Percentiles rank a stretch among this genome's conserved stretches.
Conservation (phyloP, 92 coral and sea anemone species). For the Porites divaricata region DNA sequence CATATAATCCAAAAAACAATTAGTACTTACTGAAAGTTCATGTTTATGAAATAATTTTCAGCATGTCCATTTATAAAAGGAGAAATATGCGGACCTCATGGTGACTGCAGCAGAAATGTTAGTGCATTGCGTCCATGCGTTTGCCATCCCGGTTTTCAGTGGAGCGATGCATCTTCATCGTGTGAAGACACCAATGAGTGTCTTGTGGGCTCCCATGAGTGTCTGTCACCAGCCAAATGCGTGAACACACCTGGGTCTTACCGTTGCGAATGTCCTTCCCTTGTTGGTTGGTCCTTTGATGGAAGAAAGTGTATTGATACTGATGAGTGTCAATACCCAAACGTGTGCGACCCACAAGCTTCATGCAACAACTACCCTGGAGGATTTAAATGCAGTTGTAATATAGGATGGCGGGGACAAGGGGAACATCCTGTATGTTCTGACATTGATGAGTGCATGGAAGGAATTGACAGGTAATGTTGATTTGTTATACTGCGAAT, state of each 20-base stretch:
- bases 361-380: conserved; percentile 27
- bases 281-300: conserved; percentile 72
- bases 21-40: background rate
- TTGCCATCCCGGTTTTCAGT: conserved; percentile 61
- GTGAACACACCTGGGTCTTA: conserved; percentile 70
- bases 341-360: conserved; percentile 37
- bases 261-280: conserved; percentile 67
- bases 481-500: too few species aligned
- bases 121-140: conserved; percentile 43
- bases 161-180: conserved; percentile 30
- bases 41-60: background rate
- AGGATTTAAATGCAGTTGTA: conserved; percentile 47
- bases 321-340: conserved; percentile 19
- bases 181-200: conserved; percentile 67
- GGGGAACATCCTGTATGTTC: conserved; percentile 52
- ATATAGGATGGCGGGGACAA: conserved; percentile 56
- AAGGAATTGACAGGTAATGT: conserved; percentile 30
- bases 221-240: conserved; percentile 60
- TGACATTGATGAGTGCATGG: conserved; percentile 55
- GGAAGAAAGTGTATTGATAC: conserved; percentile 60
- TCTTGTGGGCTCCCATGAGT: conserved; percentile 38
- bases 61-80: conserved; percentile 59
- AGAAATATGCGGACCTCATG: conserved; percentile 57
- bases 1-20: too few species aligned
- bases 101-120: conserved; percentile 49